These are phyloP conservation scores for Bombus affinis DNA, from an alignment of 1,140 invertebrate genomes.

Conservation along the genomic window DNA sequence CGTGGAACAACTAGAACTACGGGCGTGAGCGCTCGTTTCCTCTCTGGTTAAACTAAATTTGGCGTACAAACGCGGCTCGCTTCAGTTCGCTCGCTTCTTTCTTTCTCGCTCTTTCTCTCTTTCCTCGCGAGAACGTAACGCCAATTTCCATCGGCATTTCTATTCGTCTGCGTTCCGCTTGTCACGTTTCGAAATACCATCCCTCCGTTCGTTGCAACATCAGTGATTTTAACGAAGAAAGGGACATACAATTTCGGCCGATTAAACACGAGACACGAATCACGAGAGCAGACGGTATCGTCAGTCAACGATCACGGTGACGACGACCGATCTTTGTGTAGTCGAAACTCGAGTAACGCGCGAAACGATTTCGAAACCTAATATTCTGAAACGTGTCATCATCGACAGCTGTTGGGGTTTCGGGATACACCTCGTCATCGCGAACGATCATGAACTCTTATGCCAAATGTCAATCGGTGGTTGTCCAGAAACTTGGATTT, in stretches of 20 bases:
- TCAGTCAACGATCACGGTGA: conserved; percentile 18
- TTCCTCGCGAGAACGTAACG: conserved; percentile 20
- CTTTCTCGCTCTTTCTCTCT: conserved; percentile 33
- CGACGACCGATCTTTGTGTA: background rate
- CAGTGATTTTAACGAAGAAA: background rate
- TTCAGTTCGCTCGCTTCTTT: conserved; percentile 21
- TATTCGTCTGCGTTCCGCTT: background rate
- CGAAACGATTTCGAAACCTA: conserved; percentile 1
- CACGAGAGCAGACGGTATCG: background rate
- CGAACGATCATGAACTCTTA: background rate
- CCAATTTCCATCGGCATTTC: background rate
- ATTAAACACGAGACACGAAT: background rate
- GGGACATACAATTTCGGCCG: background rate
- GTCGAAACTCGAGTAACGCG: conserved; percentile 10
- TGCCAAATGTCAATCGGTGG: conserved; percentile 2
- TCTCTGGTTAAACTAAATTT: background rate
- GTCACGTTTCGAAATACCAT: background rate
- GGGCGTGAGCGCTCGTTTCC: too few relatives aligned
- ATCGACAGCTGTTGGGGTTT: background rate
- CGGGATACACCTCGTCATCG: background rate
- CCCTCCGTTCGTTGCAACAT: background rate
- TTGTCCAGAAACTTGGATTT: background rate
- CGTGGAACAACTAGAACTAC: too few relatives aligned
- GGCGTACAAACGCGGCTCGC: background rate
- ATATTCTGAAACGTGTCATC: background rate